phyloP scores from a whole-genome alignment of 2,113 vertebrate species.

The Heterocephalus glaber region DNA sequence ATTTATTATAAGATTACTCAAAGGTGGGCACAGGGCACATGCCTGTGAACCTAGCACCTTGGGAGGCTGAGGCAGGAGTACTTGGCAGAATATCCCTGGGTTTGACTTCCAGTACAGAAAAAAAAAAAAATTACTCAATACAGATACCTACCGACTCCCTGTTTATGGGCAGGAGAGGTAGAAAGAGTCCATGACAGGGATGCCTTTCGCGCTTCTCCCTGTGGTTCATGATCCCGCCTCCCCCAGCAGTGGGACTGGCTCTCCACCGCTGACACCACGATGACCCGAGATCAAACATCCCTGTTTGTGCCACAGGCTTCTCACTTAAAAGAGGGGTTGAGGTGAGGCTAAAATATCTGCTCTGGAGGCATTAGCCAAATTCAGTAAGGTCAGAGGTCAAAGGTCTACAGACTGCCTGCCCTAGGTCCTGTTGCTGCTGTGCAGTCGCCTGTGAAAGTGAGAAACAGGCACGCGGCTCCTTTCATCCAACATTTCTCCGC shows the following conservation, averaged over 20 bases:
- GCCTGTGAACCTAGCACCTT: neutral
- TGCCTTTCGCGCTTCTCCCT: neutral
- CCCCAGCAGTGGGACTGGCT: neutral
- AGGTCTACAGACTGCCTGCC: neutral
- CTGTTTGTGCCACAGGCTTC: neutral
- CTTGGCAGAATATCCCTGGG: neutral
- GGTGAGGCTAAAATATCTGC: neutral
- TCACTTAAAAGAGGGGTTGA: neutral
- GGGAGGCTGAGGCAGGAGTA: neutral
- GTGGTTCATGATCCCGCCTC: neutral
- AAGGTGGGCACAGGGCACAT: neutral
- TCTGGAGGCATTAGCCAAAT: neutral
- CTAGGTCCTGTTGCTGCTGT: neutral
- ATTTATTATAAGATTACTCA: neutral
- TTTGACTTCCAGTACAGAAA: neutral
- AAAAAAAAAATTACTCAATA: neutral
- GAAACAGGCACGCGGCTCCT: too few species aligned
- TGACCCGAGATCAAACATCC: too few species aligned
- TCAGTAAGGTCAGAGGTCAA: neutral
- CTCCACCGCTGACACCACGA: neutral
- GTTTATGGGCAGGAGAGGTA: neutral
- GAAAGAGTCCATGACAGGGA: neutral
- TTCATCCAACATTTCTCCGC: neutral
- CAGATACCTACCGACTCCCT: neutral
- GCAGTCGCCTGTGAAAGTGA: neutral